Base-by-base conservation (phyloP, 2,888 invertebrate genomes). In the Alentia gelatinosa region DNA sequence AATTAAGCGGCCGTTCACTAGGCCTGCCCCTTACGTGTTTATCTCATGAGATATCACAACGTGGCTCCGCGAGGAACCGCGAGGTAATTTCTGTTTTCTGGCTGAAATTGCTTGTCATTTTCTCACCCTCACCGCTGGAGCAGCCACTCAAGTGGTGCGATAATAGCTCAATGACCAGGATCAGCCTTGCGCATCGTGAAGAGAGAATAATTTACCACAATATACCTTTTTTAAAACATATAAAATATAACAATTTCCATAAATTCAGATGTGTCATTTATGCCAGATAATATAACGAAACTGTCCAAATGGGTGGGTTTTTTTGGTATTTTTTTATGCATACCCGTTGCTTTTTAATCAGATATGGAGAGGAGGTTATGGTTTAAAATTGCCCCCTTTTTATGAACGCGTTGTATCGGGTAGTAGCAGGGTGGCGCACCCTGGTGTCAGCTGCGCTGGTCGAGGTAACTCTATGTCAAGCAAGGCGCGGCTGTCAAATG, bases 71-170 rank as follows among this genome's bases (percentile, higher is more conserved):
- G 68, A 12, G 68, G 30, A 30, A 12, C 30, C 68, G 12, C 7
- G 12, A 68, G 68, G 30, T 68, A 68, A 68, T 68, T 68, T 68
- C 68, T 68, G 68, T 68, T 68, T 68, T 68, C 68, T 30, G 68
- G n/a, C 68, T 12, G 33, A 68, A 68, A 68, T 68, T 68, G 68
- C 68, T 68, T 68, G 68, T 68, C 68, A 68, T 68, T 68, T 68
- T 68, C 68, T 68, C 68, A 30, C 68, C 68, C 68, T 12, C 5
- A 12, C 26, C 33, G 33, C 12, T n/a, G n/a, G 30, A 68, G 30
- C 68, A n/a, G 30, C n/a, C 33, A 68, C 68, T 68, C 33, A 68
- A 68, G 68, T 68, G 30, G 68, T 68, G 68, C 30, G 68, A 68
- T 68, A 68, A 68, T 68, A 30, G 68, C 33, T 26, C 30, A 30